Evolutionary conservation across 2,113 vertebrate species (phyloP), one percentile per base, ranked within the genome.

Genomic region (mouse (Mus musculus)): DNA sequence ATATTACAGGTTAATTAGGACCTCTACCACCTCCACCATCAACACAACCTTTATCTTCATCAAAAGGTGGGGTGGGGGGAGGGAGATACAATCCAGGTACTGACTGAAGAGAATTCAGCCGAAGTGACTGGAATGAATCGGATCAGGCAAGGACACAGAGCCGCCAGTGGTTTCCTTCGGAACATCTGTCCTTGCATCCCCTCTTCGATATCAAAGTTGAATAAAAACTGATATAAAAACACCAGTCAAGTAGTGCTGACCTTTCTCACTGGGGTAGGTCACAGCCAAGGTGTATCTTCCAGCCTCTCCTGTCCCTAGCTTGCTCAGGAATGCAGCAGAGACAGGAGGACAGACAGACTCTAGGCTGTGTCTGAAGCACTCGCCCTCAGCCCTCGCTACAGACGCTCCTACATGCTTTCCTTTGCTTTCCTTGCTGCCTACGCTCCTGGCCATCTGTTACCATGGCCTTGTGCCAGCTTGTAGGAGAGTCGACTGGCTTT

Each of bases 361-460:
- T 95, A 92, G 93, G 96, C 95, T 56, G 36, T 65, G 56, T 69
- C 88, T 85, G 72, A 91, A 97, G 97, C 98, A 92, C 97, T 93
- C 87, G 39, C 98, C 98, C 98, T 98, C 97, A 73, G 97, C 97
- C 97, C 93, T 97, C 92, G 96, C 93, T 96, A 94, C 78, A 97
- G 97, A 97, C 97, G 97, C 96, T 98, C 96, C 91, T 96, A 97
- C 98, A 98, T 95, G 97, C 94, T 98, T 98, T 98, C 97, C 97
- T 98, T 97, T 95, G 97, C 94, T 98, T 98, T 98, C 97, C 97
- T 98, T 97, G 97, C 98, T 97, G 98, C 97, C 98, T 98, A 90
- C 89, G 65, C 89, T 97, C 95, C 97, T 97, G 97, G 97, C 98
- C 98, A 99, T 98, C 98, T 99, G 98, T 97, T 98, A 88, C 91